These are phyloP conservation scores for Pelodiscus sinensis DNA, from an alignment of 2,113 vertebrate genomes.

Conservation along the genomic window DNA sequence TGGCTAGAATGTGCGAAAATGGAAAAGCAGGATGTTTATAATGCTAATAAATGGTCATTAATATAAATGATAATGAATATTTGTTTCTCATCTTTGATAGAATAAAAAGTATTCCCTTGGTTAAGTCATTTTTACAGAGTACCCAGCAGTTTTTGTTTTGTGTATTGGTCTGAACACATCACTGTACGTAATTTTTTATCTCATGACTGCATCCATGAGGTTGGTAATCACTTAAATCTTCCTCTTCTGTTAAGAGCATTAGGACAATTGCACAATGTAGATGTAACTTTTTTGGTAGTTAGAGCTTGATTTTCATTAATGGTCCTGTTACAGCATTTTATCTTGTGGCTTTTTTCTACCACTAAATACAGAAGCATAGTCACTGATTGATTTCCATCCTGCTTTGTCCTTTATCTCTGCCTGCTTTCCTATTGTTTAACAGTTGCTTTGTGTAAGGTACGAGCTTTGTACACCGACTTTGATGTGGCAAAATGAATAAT, in stretches of 20 bases:
- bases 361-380: not conserved
- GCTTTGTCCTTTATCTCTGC: slow-evolving; percentile 78
- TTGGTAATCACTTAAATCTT: not conserved
- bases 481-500: slow-evolving; percentile 78
- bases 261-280: not conserved
- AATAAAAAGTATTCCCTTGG: not conserved
- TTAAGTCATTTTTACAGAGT: not conserved
- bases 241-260: not conserved
- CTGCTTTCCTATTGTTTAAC: slow-evolving; percentile 77
- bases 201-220: not conserved
- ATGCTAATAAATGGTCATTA: not conserved
- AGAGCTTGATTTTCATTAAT: not conserved
- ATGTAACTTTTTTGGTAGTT: not conserved
- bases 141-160: not conserved
- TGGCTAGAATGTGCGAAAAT: not conserved
- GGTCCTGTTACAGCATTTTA: slow-evolving; percentile 20
- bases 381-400: slow-evolving; percentile 37
- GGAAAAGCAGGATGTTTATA: not conserved
- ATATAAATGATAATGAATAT: not conserved
- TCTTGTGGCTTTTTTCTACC: not conserved
- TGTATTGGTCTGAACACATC: fast-evolving
- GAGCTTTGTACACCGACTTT: slow-evolving; percentile 72
- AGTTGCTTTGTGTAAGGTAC: slow-evolving; percentile 78
- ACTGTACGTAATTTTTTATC: fast-evolving
- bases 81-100: not conserved